Percentiles rank a stretch among this genome's conserved stretches.
Conservation (phyloP, 2,797 vertebrate genomes). For the Chelon auratus region DNA sequence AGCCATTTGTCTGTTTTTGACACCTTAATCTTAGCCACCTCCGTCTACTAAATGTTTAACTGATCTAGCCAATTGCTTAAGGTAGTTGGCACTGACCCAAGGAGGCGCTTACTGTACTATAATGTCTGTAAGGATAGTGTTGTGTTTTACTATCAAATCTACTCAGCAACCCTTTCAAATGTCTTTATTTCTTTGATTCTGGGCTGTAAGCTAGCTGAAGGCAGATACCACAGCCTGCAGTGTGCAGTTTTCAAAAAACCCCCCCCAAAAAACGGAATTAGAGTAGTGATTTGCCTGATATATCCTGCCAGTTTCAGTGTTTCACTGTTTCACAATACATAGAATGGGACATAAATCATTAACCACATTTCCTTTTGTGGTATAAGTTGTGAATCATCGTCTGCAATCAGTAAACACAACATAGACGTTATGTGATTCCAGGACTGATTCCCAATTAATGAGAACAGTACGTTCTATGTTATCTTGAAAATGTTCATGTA, state of each 20-base stretch:
- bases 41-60: neutral
- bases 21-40: constrained; percentile 9
- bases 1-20: constrained; percentile 7
- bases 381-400: constrained; percentile 10
- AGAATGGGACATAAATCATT: neutral
- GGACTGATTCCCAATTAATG: neutral
- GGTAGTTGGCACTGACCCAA: constrained; percentile 8
- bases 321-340: neutral
- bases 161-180: neutral
- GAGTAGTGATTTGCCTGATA: neutral
- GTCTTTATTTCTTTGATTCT: neutral
- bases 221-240: neutral
- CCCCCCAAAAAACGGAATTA: neutral
- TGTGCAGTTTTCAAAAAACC: neutral
- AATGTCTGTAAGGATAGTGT: no score
- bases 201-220: neutral
- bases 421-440: neutral
- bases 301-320: neutral
- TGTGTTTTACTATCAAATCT: neutral
- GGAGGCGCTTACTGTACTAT: neutral
- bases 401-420: neutral
- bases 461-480: neutral
- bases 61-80: neutral
- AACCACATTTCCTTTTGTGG: neutral
- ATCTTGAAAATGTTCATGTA: neutral